A percentile compares a stretch with the other conserved stretches of the same genome.
Evolutionary conservation across 1,140 invertebrate species (phyloP).

Genomic region (Brachystomella parvula): DNA sequence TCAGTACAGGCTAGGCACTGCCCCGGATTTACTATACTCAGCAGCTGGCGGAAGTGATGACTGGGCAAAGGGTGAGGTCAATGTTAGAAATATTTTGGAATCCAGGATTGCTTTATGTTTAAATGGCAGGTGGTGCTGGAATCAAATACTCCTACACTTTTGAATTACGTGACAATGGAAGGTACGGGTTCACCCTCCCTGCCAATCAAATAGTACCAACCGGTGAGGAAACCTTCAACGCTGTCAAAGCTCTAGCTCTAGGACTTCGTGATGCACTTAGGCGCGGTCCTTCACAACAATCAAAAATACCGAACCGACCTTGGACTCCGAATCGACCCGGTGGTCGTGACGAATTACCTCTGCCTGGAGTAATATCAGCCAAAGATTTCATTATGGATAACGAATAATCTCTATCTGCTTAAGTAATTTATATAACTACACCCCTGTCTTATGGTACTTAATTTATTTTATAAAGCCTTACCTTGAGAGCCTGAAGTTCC

Average conservation of each 20-base stretch:
- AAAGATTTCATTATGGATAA: too few species aligned
- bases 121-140: constrained; percentile 52
- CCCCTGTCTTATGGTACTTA: too few species aligned
- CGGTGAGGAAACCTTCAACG: constrained; percentile 74
- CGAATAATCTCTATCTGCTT: too few species aligned
- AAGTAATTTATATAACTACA: too few species aligned
- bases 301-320: not conserved
- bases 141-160: constrained; percentile 85
- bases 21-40: constrained; percentile 59
- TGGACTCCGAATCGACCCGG: not conserved
- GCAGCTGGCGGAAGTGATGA: constrained; percentile 57
- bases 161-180: constrained; percentile 69
- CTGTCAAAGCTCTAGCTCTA: constrained; percentile 61
- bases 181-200: constrained; percentile 79
- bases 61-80: constrained; percentile 41
- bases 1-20: constrained; percentile 62
- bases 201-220: constrained; percentile 69
- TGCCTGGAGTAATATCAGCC: not conserved
- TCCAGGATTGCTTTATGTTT: not conserved
- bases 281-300: not conserved
- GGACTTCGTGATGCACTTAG: constrained; percentile 8
- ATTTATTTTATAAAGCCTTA: too few species aligned
- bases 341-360: not conserved
- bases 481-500: not conserved
- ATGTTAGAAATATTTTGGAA: not conserved